phyloP scores from a whole-genome alignment of 2,797 vertebrate genomes.

The Steatocranus sp. region DNA sequence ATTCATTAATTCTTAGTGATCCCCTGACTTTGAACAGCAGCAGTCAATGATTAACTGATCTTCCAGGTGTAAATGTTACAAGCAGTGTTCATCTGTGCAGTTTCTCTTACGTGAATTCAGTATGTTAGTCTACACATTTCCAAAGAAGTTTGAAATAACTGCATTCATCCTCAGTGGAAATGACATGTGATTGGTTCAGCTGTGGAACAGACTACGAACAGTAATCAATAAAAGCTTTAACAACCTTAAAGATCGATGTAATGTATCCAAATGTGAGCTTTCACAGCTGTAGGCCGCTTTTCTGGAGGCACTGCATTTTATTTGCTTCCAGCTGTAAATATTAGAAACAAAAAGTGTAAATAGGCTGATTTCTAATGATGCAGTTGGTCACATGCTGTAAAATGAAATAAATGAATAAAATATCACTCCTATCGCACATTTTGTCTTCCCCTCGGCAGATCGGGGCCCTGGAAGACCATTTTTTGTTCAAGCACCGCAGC shows the following conservation, averaged over 20 bases:
- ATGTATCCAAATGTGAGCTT: not conserved
- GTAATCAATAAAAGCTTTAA: not conserved
- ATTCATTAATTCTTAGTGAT: not conserved
- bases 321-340: not conserved
- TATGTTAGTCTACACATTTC: not conserved
- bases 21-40: not conserved
- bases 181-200: not conserved
- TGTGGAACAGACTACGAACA: not conserved
- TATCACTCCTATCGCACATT: not conserved
- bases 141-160: not conserved
- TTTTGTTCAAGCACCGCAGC: constrained; percentile 86
- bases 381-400: not conserved
- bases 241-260: not conserved
- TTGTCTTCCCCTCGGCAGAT: constrained; percentile 76
- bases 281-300: not conserved
- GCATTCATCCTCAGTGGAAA: not conserved
- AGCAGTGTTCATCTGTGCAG: not conserved
- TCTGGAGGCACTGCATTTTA: not conserved
- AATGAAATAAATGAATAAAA: not conserved
- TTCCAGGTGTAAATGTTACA: not conserved
- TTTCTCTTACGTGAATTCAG: not conserved
- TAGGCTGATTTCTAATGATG: not conserved
- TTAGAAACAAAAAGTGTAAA: not conserved
- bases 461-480: constrained; percentile 93
- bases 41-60: constrained; percentile 14